These are phyloP conservation scores for Melanotaenia parkinsoni DNA, from an alignment of 2,797 vertebrate genomes.

Conservation along the genomic window DNA sequence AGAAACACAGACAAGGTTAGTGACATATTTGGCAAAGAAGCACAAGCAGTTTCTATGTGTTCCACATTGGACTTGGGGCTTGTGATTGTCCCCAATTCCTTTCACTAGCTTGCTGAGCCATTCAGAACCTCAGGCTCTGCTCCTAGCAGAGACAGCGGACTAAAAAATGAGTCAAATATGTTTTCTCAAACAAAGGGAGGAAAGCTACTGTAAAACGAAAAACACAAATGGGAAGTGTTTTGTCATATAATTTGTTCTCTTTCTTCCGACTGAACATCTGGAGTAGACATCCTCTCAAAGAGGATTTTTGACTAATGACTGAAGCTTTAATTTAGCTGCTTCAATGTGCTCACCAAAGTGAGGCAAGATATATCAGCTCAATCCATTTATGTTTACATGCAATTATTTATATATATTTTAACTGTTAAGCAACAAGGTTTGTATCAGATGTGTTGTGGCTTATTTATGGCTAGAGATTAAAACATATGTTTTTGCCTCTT, in stretches of 20 bases:
- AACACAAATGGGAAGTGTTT: neutral
- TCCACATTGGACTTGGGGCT: slow-evolving; percentile 24
- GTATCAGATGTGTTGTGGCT: neutral
- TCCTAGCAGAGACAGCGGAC: slow-evolving; percentile 37
- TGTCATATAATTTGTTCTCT: slow-evolving; percentile 3
- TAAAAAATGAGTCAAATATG: slow-evolving; percentile 7
- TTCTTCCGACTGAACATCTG: neutral
- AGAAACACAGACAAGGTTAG: slow-evolving; percentile 30
- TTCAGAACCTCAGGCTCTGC: slow-evolving; percentile 31
- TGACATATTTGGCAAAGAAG: slow-evolving; percentile 31
- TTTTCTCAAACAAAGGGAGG: slow-evolving; percentile 29
- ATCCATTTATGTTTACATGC: neutral
- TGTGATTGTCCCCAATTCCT: slow-evolving; percentile 10
- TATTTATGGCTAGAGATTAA: too few species aligned
- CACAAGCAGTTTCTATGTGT: slow-evolving; percentile 17
- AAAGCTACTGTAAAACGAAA: neutral
- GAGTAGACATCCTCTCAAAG: neutral
- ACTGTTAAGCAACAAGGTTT: neutral
- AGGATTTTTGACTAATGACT: neutral
- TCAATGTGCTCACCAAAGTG: neutral
- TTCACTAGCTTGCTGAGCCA: slow-evolving; percentile 21
- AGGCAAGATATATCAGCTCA: slow-evolving; percentile 4
- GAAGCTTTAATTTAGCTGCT: neutral
- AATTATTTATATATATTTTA: neutral
- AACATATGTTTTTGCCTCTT: too few species aligned